phyloP scores from a whole-genome alignment of 2,113 vertebrate species.

The Camelus dromedarius region DNA sequence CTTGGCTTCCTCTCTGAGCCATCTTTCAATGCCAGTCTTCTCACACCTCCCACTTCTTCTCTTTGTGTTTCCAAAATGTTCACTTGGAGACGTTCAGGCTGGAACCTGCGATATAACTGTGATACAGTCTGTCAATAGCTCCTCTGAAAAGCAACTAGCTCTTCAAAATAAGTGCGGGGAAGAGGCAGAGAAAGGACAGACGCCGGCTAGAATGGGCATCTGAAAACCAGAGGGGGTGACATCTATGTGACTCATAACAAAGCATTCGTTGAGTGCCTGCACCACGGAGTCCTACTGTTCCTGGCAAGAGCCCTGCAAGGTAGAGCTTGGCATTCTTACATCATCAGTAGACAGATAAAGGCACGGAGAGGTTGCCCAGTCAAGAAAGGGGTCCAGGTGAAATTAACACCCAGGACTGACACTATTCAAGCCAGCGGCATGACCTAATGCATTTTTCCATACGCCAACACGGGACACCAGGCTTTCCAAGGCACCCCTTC shows the following conservation, averaged over 20 bases:
- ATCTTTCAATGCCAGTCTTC: not conserved
- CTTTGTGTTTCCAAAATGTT: not conserved
- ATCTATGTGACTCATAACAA: too few relatives aligned
- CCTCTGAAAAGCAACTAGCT: not conserved
- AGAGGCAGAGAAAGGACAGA: not conserved
- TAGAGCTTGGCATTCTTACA: rapidly evolving
- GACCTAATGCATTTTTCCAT: not conserved
- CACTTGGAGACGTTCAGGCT: not conserved
- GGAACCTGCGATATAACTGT: not conserved
- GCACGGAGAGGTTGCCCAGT: rapidly evolving
- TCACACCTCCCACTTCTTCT: not conserved
- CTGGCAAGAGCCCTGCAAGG: not conserved
- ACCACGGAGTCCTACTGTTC: not conserved
- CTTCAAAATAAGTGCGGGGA: not conserved
- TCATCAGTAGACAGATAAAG: not conserved
- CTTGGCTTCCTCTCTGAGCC: not conserved
- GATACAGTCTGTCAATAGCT: not conserved
- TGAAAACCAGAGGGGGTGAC: not conserved
- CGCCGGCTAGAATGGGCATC: not conserved
- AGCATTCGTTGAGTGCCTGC: not conserved
- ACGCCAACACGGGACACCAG: not conserved
- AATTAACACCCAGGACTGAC: not conserved
- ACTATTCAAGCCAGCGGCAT: not conserved
- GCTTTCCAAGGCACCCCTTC: not conserved
- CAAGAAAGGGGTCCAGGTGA: not conserved